Conservation (phyloP, 2,888 invertebrate genomes). For the Eudemis profundana region DNA sequence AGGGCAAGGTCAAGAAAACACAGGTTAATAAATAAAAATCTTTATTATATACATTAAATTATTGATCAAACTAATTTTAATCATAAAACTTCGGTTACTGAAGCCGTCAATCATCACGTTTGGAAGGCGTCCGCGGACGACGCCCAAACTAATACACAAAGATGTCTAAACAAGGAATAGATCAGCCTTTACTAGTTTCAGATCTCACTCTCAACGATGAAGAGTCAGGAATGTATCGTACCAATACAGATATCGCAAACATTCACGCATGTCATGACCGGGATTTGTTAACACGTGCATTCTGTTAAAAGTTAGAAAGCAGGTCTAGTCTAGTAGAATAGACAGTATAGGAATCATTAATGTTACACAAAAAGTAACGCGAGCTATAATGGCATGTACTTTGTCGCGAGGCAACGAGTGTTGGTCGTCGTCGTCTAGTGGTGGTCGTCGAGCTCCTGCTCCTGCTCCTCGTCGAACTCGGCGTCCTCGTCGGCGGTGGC, state of each 20-base stretch:
- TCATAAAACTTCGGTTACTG: conserved; percentile 79
- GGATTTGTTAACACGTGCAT: conserved; percentile 75
- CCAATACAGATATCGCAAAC: conserved; percentile 64
- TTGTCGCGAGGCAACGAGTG: conserved; percentile 54
- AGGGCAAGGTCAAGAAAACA: conserved; percentile 38
- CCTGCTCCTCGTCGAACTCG: conserved; percentile 92
- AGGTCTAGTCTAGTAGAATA: conserved; percentile 71
- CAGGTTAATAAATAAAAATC: conserved; percentile 75
- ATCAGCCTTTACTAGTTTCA: conserved; percentile 77
- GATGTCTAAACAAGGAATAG: conserved; percentile 61
- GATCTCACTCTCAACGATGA: conserved; percentile 73
- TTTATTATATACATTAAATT: conserved; percentile 84
- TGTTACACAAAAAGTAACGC: conserved; percentile 78
- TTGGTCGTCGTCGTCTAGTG: conserved; percentile 58
- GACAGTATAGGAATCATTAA: conserved; percentile 78
- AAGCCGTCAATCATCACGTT: conserved; percentile 73
- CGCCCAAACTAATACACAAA: conserved; percentile 66
- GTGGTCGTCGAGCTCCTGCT: conserved; percentile 88
- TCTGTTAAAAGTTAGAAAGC: conserved; percentile 84
- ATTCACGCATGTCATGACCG: conserved; percentile 67
- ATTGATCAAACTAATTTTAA: conserved; percentile 75
- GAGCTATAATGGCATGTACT: conserved; percentile 78
- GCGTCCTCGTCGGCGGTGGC: conserved; percentile 93
- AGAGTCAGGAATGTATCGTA: conserved; percentile 72
- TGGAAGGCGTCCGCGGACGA: conserved; percentile 58